Evolutionary conservation across 2,113 vertebrate species (phyloP).

Genomic region (Gobio gobio): DNA sequence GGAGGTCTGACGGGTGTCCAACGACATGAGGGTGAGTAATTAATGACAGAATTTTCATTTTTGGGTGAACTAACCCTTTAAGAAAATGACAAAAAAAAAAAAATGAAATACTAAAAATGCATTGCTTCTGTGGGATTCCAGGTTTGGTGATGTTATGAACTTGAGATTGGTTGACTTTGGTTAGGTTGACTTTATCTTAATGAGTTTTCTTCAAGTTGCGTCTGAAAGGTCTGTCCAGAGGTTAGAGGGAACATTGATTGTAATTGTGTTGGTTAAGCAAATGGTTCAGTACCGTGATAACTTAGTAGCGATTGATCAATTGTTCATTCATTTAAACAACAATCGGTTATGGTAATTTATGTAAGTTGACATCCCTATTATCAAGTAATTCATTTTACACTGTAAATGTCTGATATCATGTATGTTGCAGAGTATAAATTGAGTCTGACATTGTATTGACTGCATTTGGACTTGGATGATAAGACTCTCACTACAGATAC

Average conservation of each 20-base stretch:
- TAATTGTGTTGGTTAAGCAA: background rate
- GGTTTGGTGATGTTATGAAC: background rate
- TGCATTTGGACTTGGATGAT: constrained; percentile 2
- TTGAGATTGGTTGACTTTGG: background rate
- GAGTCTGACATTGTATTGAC: constrained; percentile 14
- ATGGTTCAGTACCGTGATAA: too few relatives aligned
- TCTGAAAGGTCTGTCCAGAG: background rate
- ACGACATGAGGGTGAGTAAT: too few relatives aligned
- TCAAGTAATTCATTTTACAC: background rate
- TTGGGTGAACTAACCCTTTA: too few relatives aligned
- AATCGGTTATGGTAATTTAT: too few relatives aligned
- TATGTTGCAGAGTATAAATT: background rate
- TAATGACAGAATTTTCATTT: too few relatives aligned
- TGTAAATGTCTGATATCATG: background rate
- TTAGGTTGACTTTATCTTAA: too few relatives aligned
- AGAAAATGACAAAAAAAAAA: background rate
- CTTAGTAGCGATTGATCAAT: too few relatives aligned
- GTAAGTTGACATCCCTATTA: background rate
- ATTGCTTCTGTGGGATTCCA: background rate
- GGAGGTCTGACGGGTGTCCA: too few relatives aligned
- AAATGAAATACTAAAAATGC: background rate
- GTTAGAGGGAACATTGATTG: background rate
- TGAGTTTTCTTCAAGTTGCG: background rate
- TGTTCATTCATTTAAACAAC: too few relatives aligned
- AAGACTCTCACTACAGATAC: background rate